Conservation (phyloP, 2,888 invertebrate genomes). For the Caenorhabditis plicata region DNA sequence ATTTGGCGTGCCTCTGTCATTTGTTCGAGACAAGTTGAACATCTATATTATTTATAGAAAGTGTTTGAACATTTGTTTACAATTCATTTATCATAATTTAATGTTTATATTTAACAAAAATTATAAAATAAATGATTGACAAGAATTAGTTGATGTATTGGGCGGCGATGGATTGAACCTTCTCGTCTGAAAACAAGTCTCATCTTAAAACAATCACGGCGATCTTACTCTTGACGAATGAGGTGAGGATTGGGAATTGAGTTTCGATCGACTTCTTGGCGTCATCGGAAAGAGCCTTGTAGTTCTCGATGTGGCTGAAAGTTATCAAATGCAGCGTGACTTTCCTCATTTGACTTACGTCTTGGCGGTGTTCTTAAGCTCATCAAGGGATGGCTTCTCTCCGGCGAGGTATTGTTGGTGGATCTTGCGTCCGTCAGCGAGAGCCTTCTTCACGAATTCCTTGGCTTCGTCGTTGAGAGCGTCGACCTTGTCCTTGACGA, state of each 20-base stretch:
- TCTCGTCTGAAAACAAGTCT: slow-evolving; percentile 14
- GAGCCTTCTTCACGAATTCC: slow-evolving; percentile 53
- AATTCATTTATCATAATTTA: too few relatives aligned
- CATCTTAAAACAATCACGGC: too few relatives aligned
- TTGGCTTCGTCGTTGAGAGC: slow-evolving; percentile 55
- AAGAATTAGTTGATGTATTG: slow-evolving; percentile 24
- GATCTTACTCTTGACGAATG: slow-evolving; percentile 52
- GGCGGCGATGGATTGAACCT: slow-evolving; percentile 23
- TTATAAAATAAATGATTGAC: too few relatives aligned
- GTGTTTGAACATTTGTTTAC: too few relatives aligned
- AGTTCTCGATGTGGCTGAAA: slow-evolving; percentile 39
- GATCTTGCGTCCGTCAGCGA: slow-evolving; percentile 53
- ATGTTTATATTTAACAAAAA: too few relatives aligned
- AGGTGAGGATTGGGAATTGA: slow-evolving; percentile 60
- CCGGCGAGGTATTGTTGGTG: slow-evolving; percentile 52
- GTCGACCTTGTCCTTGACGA: slow-evolving; percentile 51
- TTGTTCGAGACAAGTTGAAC: too few relatives aligned
- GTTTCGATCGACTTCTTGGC: slow-evolving; percentile 53
- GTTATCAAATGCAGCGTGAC: too few relatives aligned
- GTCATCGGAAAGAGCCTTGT: slow-evolving; percentile 51
- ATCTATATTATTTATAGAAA: too few relatives aligned
- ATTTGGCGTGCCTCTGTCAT: too few relatives aligned
- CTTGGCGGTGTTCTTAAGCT: slow-evolving; percentile 50
- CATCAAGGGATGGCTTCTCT: slow-evolving; percentile 54
- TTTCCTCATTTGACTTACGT: too few relatives aligned